These are phyloP conservation scores for Drosophila acutilabella DNA, from an alignment of 2,888 invertebrate species.

Conservation along the genomic window DNA sequence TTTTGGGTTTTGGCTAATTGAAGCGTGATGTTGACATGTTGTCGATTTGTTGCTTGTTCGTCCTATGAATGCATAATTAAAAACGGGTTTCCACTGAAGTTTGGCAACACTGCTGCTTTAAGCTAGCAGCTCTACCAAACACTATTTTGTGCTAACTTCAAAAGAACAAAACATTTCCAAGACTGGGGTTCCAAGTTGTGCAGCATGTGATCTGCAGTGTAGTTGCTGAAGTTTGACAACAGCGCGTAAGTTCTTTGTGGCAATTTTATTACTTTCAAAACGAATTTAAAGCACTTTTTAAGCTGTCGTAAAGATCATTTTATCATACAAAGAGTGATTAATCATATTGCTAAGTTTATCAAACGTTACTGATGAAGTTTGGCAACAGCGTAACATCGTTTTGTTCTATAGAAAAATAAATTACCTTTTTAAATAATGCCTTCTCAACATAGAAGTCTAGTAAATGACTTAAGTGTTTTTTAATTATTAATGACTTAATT, in stretches of 20 bases:
- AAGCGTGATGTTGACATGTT: slow-evolving; percentile 73
- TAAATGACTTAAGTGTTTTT: slow-evolving; percentile 32
- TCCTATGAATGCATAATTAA: slow-evolving; percentile 75
- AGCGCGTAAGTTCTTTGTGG: not conserved
- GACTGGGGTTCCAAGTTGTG: no score
- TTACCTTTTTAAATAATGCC: no score
- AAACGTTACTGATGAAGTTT: slow-evolving; percentile 1
- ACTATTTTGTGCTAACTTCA: not conserved
- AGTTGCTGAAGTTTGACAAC: slow-evolving; percentile 21
- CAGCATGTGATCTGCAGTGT: no score
- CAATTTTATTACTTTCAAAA: no score
- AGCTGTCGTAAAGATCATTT: no score
- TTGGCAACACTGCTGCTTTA: slow-evolving; percentile 32
- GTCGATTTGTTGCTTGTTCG: slow-evolving; percentile 63
- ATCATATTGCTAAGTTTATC: no score
- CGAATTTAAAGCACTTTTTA: no score
- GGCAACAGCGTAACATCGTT: slow-evolving; percentile 9
- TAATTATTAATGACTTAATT: not conserved
- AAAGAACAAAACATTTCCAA: no score
- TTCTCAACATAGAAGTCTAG: slow-evolving; percentile 23
- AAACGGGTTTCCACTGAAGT: slow-evolving; percentile 21
- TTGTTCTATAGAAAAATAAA: no score
- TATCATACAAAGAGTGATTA: no score
- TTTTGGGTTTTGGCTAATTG: slow-evolving; percentile 58
- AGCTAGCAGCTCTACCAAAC: not conserved